A percentile compares a stretch with the other conserved stretches of the same genome.
These are phyloP conservation scores for Lasiommata megera DNA, from an alignment of 2,888 invertebrate species.

Conservation along the genomic window DNA sequence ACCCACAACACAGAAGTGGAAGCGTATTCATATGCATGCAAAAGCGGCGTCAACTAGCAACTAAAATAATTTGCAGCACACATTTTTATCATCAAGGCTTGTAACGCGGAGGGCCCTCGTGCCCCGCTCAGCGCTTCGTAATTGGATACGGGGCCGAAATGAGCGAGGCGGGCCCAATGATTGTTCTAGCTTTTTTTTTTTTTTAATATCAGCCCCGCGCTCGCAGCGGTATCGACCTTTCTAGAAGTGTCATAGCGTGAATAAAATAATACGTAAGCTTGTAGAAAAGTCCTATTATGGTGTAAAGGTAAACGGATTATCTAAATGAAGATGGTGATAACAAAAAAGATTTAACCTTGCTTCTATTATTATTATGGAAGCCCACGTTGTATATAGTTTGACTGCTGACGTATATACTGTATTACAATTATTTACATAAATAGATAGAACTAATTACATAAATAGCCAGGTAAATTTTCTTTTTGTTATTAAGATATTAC, in stretches of 20 bases:
- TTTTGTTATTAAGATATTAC: no score
- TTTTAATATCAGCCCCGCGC: conserved; percentile 62
- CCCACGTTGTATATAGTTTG: no score
- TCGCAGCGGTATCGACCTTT: conserved; percentile 5
- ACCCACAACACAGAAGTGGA: background rate
- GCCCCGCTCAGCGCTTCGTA: conserved; percentile 39
- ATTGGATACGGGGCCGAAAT: conserved; percentile 64
- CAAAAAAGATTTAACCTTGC: no score
- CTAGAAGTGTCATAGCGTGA: background rate
- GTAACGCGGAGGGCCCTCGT: conserved; percentile 15
- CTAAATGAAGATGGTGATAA: no score
- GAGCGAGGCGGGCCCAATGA: conserved; percentile 60
- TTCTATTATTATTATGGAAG: no score
- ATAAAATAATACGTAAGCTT: no score
- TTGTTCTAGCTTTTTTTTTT: conserved; percentile 62
- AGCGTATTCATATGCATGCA: conserved; percentile 9
- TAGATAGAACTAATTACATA: no score
- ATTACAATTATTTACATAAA: background rate
- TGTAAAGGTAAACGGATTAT: no score
- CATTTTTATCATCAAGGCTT: conserved; percentile 18
- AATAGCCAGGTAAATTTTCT: no score
- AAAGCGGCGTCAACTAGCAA: conserved; percentile 23
- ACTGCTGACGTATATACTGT: no score
- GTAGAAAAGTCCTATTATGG: no score
- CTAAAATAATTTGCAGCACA: conserved; percentile 20